Conservation (phyloP, 2,113 vertebrate species). For the Marmota monax region DNA sequence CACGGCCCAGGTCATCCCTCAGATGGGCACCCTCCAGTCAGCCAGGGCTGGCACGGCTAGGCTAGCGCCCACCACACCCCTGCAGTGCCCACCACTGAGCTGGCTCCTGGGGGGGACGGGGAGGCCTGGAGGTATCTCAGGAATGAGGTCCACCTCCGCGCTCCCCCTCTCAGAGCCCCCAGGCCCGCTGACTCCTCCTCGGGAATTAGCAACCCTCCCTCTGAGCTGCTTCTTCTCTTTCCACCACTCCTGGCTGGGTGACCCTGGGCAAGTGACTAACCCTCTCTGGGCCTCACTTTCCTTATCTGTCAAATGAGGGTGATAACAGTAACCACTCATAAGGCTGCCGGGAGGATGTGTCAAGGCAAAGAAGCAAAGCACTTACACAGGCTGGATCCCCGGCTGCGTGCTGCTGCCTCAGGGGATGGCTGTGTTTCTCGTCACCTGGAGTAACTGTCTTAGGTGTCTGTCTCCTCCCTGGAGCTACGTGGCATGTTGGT, state of each 20-base stretch:
- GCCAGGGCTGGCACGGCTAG: no score
- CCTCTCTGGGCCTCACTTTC: background rate
- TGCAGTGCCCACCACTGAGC: no score
- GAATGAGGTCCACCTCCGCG: no score
- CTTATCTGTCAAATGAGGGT: background rate
- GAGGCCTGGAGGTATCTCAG: no score
- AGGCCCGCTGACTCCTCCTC: no score
- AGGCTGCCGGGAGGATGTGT: background rate
- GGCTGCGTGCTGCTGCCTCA: background rate
- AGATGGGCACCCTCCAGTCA: no score
- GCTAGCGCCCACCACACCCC: no score
- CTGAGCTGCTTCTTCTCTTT: background rate
- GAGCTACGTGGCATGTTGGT: background rate
- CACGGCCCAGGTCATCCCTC: no score
- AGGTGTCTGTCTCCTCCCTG: background rate
- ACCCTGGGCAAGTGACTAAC: no score
- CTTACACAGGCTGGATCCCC: rapidly evolving
- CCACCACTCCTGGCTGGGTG: background rate
- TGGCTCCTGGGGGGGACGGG: no score
- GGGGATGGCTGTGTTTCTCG: background rate
- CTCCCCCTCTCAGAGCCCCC: background rate
- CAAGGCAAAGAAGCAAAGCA: background rate
- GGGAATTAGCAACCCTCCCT: background rate
- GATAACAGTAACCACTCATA: rapidly evolving
- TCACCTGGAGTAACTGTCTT: background rate